Conservation (phyloP, 2,113 vertebrate genomes). For the Sturnira hondurensis region DNA sequence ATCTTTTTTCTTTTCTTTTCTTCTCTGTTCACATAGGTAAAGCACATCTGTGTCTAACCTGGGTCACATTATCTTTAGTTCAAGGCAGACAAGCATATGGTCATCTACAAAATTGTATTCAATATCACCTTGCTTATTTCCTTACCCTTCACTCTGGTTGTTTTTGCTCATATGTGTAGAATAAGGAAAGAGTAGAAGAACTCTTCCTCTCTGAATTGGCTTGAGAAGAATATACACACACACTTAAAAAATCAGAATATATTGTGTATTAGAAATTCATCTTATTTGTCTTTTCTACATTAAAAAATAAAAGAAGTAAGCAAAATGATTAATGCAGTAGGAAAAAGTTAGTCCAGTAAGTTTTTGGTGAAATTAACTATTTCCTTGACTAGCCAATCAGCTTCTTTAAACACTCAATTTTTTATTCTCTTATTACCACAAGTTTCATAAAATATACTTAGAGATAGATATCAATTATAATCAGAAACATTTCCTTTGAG, state of each 20-base stretch:
- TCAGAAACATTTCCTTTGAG: slow-evolving; percentile 46
- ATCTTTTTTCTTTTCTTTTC: not conserved
- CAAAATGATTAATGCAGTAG: not conserved
- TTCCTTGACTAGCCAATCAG: slow-evolving; percentile 15
- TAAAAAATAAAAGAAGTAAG: not conserved
- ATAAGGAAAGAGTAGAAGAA: not conserved
- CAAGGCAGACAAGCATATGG: not conserved
- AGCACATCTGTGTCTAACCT: not conserved
- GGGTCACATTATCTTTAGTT: not conserved
- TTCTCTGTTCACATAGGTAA: not conserved
- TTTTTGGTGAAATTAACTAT: slow-evolving; percentile 27
- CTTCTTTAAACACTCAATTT: slow-evolving; percentile 19
- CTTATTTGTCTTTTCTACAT: slow-evolving; percentile 8
- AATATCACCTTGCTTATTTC: not conserved
- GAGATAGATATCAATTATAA: not conserved
- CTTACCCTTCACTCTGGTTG: not conserved
- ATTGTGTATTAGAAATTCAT: slow-evolving; percentile 25
- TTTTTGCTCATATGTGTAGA: not conserved
- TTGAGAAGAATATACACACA: not conserved
- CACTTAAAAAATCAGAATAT: not conserved
- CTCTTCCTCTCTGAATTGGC: not conserved
- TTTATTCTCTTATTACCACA: not conserved
- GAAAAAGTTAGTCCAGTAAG: not conserved
- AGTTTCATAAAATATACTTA: slow-evolving; percentile 44
- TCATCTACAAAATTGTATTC: not conserved